phyloP scores from a whole-genome alignment of 2,797 vertebrate genomes.

The Sylvilagus floridanus region DNA sequence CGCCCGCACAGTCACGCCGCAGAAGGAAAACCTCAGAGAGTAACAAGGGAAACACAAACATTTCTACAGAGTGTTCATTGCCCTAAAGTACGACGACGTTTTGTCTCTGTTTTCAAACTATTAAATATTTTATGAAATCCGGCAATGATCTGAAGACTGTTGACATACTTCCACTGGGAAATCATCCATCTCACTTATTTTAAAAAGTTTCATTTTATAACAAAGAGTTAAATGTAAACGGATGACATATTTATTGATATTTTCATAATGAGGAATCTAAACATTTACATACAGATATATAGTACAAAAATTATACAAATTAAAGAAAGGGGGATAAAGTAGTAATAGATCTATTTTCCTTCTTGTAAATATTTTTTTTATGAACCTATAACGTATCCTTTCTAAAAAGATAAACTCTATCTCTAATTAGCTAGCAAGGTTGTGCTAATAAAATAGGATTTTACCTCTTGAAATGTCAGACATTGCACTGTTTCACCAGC shows the following conservation, averaged over 20 bases:
- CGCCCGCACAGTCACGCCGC: slow-evolving; percentile 83
- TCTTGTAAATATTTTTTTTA: slow-evolving; percentile 91
- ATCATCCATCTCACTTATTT: slow-evolving; percentile 87
- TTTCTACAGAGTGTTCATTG: slow-evolving; percentile 84
- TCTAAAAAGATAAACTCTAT: slow-evolving; percentile 92
- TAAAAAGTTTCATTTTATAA: slow-evolving; percentile 89
- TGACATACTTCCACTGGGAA: slow-evolving; percentile 85
- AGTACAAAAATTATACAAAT: slow-evolving; percentile 91
- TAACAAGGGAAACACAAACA: slow-evolving; percentile 84
- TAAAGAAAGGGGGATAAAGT: slow-evolving; percentile 88
- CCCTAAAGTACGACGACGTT: slow-evolving; percentile 83
- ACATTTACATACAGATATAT: slow-evolving; percentile 91
- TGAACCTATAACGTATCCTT: slow-evolving; percentile 88
- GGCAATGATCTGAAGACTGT: slow-evolving; percentile 81
- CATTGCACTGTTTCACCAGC: slow-evolving; percentile 91
- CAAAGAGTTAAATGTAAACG: slow-evolving; percentile 91
- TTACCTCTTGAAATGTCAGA: slow-evolving; percentile 89
- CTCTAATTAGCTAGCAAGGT: slow-evolving; percentile 92
- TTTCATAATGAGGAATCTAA: slow-evolving; percentile 87
- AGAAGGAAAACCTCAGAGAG: slow-evolving; percentile 83
- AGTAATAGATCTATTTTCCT: slow-evolving; percentile 88
- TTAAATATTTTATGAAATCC: slow-evolving; percentile 86
- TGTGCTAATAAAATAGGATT: slow-evolving; percentile 94
- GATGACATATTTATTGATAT: slow-evolving; percentile 87
- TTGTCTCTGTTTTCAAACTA: slow-evolving; percentile 86